Base-by-base conservation (phyloP, 2,888 invertebrate species). In the Microctonus hyperodae region DNA sequence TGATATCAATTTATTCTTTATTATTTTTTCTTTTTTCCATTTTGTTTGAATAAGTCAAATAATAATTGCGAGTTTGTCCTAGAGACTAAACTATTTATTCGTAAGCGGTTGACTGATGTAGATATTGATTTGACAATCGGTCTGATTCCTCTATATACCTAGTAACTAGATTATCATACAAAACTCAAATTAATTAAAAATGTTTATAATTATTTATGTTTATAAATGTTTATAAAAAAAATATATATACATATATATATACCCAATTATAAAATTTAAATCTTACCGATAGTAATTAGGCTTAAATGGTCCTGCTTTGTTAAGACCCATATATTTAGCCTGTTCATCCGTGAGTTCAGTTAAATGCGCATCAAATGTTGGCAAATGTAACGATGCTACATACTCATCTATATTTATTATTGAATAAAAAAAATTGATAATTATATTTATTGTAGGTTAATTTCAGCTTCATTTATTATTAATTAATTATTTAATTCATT, bases 301-400 rank as follows among this genome's bases (percentile, higher is more conserved):
- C 86, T 98, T 98, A 86, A 98, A 98, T 51, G 98, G 98, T 58
- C 98, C 98, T 61, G 96, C 95, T 87, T 98, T 98, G 84, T 96
- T 96, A 35, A 98, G 90, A 70, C 98, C 98, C 88, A 98, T 90
- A 83, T 98, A 98, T 84, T 97, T 97, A 55, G 97, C 97, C 86
- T 98, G 98, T 79, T 98, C 98, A 83, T 98, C 98, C 4, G 92
- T 90, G 62, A 98, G 87, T 83, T 98, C 98, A 0, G 98, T 98
- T 75, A 98, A 88, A 81, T 98, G 97, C 22, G 98, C 98, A 87
- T 98, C 98, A 84, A 98, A 98, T 20, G 97, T 95, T 9, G 97
- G 96, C 79, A 98, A 88, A 86, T 98, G 98, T 51, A 98, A 88
- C 73, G 96, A 96, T 13, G 98, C 98, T 23, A 98, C 98, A 85